Conservation (phyloP, 2,113 vertebrate species). For the Myrmecobius fasciatus region DNA sequence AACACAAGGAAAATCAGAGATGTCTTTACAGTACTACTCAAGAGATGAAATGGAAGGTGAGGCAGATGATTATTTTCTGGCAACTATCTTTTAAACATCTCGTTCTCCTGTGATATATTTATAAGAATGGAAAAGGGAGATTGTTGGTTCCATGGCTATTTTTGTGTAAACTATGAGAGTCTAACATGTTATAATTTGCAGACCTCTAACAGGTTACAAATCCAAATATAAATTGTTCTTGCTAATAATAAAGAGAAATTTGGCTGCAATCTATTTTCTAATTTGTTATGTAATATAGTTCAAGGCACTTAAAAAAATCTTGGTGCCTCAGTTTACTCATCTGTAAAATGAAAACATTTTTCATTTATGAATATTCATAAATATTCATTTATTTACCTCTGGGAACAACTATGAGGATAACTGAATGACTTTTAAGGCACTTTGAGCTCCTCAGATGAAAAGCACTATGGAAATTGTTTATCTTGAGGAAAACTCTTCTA, state of each 20-base stretch:
- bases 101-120: background rate
- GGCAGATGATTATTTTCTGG: background rate
- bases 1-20: background rate
- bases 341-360: background rate
- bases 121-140: background rate
- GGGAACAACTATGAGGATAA: conserved; percentile 3
- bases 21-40: background rate
- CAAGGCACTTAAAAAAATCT: conserved; percentile 55
- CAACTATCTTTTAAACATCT: background rate
- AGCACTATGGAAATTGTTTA: conserved; percentile 47
- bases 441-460: conserved; percentile 73
- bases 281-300: conserved; percentile 26
- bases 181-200: conserved; percentile 20
- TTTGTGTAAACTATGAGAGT: conserved; percentile 12
- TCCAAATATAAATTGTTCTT: background rate
- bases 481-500: background rate
- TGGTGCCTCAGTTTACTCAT: conserved; percentile 53
- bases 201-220: conserved; percentile 37
- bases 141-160: background rate
- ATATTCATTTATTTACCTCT: conserved; percentile 47
- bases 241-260: conserved; percentile 7
- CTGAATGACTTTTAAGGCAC: background rate
- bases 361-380: conserved; percentile 1
- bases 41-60: background rate
- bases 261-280: conserved; percentile 32